These are phyloP conservation scores for Seriola dumerili DNA, from an alignment of 2,113 vertebrate genomes.

Conservation along the genomic window DNA sequence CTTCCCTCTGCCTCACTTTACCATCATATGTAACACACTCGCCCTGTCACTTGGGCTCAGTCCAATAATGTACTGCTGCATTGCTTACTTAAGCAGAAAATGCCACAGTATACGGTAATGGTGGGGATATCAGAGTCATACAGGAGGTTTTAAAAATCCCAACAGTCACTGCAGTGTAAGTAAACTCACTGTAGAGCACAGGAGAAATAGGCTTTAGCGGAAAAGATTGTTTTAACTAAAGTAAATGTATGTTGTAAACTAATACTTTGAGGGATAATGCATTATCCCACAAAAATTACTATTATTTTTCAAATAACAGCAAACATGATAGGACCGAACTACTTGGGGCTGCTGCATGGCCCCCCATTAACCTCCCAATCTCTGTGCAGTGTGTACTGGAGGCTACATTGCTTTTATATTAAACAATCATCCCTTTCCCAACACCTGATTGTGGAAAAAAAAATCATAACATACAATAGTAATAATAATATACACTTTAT, in stretches of 20 bases:
- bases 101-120: not conserved
- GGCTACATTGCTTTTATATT: no score
- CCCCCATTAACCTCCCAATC: no score
- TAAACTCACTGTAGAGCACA: not conserved
- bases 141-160: not conserved
- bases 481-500: not conserved
- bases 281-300: not conserved
- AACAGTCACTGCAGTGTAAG: not conserved
- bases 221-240: not conserved
- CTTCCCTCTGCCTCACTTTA: constrained; percentile 52
- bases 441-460: no score
- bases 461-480: no score
- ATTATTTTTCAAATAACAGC: not conserved
- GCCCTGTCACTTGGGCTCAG: constrained; percentile 16
- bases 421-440: no score
- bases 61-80: not conserved
- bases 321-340: no score
- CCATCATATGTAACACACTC: constrained; percentile 33
- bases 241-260: no score
- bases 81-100: not conserved
- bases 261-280: not conserved
- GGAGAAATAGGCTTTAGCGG: not conserved
- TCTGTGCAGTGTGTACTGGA: not conserved
- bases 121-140: not conserved
- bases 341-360: no score